These are phyloP conservation scores for Onychostoma macrolepis DNA, from an alignment of 2,113 vertebrate genomes.

Conservation along the genomic window DNA sequence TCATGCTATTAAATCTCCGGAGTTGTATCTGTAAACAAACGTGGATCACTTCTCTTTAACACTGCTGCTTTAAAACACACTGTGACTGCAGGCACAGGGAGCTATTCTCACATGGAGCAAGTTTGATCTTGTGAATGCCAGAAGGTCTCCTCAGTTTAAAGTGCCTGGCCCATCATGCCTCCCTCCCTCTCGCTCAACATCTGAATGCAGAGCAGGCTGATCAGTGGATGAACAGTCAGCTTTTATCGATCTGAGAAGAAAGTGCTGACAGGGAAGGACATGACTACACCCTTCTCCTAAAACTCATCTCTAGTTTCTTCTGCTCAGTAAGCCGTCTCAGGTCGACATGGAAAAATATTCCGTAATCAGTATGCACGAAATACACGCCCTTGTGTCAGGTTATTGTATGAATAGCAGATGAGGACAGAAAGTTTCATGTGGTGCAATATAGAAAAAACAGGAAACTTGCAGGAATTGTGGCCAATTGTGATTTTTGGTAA, in stretches of 20 bases:
- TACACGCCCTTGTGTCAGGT: slow-evolving; percentile 46
- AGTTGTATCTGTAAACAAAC: not conserved
- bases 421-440: not conserved
- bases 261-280: slow-evolving; percentile 82
- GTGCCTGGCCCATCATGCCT: slow-evolving; percentile 40
- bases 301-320: slow-evolving; percentile 73
- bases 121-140: slow-evolving; percentile 46
- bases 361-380: slow-evolving; percentile 47
- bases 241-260: slow-evolving; percentile 80
- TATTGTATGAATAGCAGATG: slow-evolving; percentile 37
- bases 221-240: slow-evolving; percentile 56
- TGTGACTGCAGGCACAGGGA: not conserved
- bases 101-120: slow-evolving; percentile 31
- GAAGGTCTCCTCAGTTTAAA: slow-evolving; percentile 49
- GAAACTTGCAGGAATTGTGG: not conserved
- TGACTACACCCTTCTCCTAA: slow-evolving; percentile 73
- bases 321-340: slow-evolving; percentile 68
- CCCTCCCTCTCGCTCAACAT: not conserved
- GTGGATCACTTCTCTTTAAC: not conserved
- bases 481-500: slow-evolving; percentile 5
- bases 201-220: slow-evolving; percentile 16
- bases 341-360: slow-evolving; percentile 67
- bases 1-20: not conserved
- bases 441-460: not conserved
- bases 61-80: not conserved